These are phyloP conservation scores for Scaptomyza hsui DNA, from an alignment of 1,140 invertebrate genomes.

Conservation along the genomic window DNA sequence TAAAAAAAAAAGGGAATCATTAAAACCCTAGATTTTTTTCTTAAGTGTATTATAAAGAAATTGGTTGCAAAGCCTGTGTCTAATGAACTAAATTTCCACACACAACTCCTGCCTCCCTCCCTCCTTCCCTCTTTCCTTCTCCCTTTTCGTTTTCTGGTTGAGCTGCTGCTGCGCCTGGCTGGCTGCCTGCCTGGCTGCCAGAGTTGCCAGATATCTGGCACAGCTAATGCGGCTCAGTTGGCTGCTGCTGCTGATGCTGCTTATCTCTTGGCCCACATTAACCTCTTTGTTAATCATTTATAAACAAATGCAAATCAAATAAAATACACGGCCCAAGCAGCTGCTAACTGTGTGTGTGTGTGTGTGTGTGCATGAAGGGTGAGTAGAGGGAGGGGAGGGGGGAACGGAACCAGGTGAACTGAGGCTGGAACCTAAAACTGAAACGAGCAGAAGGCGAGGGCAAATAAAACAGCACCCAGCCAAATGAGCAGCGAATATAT, in stretches of 20 bases:
- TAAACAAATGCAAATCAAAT: constrained; percentile 82
- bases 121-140: background rate
- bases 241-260: constrained; percentile 49
- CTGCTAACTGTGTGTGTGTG: background rate
- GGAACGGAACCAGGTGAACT: constrained; percentile 20
- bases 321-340: constrained; percentile 55
- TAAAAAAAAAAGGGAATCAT: too few relatives aligned
- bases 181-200: background rate
- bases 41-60: constrained; percentile 2
- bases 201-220: constrained; percentile 37
- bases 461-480: constrained; percentile 67
- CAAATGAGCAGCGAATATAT: constrained; percentile 75
- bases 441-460: constrained; percentile 3
- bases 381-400: too few relatives aligned
- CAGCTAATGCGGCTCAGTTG: constrained; percentile 25
- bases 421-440: constrained; percentile 10
- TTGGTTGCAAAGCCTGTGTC: constrained; percentile 42
- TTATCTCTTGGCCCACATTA: constrained; percentile 67
- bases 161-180: constrained; percentile 34
- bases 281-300: constrained; percentile 82
- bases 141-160: constrained; percentile 44
- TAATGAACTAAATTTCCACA: constrained; percentile 70
- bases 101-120: background rate
- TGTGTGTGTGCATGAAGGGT: too few relatives aligned
- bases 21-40: background rate